Base-by-base conservation (phyloP, 2,797 vertebrate genomes). In the Amphiprion clarkii region DNA sequence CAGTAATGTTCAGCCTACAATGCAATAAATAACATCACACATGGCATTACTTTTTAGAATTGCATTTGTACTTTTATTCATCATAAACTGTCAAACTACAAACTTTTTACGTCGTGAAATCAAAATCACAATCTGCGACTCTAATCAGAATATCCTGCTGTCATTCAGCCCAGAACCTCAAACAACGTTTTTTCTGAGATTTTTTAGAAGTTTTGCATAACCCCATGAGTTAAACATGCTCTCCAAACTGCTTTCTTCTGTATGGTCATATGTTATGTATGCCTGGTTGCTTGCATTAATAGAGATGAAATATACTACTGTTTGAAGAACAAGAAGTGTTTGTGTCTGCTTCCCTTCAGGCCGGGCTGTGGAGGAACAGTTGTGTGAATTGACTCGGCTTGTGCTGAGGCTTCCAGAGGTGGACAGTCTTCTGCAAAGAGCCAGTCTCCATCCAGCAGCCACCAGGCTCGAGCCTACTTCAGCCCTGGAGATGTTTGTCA, bases 341-440 rank as follows among this genome's bases (percentile, higher is more conserved):
- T 82, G 58, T 68, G 23, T 19, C 33, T 82, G 19, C 29, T 0
- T 92, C 79, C 17, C 68, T 88, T 63, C 91, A 99, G 97, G 91
- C 42, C 96, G 93, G 71, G 91, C 90, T 49, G 91, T 96, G 68
- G 90, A 94, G 86, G 95, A 97, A 56, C 98, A 99, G 89, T 89
- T 99, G 90, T 84, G 85, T 53, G 97, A 98, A 88, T 90, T 99
- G 92, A 99, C 98, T 78, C 95, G 97, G 63, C 91, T 99, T 79
- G 92, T 99, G 66, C 94, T 97, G 85, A 95, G 93, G 85, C 95
- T 99, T 74, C 94, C 97, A 42, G 97, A 99, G 94, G 95, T 98
- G 85, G 95, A 96, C 82, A 76, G 72, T 78, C 89, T 99, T 74
- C 87, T 99, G 76, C 95, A 93, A 76, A 95, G 91, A 83, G 92